These are phyloP conservation scores for Sipha flava DNA, from an alignment of 1,140 invertebrate genomes.

Conservation along the genomic window DNA sequence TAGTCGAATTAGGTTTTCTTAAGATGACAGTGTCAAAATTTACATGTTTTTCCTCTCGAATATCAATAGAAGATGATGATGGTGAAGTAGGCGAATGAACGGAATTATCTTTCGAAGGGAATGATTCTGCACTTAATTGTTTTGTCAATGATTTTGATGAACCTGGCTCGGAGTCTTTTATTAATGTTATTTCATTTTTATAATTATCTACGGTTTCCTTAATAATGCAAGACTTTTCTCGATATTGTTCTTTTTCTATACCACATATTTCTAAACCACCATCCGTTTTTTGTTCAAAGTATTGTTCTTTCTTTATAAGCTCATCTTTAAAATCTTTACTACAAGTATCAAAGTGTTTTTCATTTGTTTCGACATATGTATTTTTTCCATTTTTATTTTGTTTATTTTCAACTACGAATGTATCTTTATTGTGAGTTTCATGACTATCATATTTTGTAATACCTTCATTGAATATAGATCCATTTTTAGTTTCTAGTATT, in stretches of 20 bases:
- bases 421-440: not conserved
- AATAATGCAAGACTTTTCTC: not conserved
- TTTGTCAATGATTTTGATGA: not conserved
- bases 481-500: not conserved
- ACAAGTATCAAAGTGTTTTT: constrained; percentile 12
- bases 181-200: not conserved
- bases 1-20: constrained; percentile 9
- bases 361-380: not conserved
- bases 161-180: not conserved
- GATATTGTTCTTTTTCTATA: not conserved
- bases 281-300: not conserved
- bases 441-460: not conserved
- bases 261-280: not conserved
- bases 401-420: not conserved
- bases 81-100: constrained; percentile 8
- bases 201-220: not conserved
- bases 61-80: constrained; percentile 24
- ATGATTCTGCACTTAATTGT: constrained; percentile 8
- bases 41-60: constrained; percentile 25
- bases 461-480: not conserved
- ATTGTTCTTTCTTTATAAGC: not conserved
- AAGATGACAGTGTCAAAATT: constrained; percentile 10
- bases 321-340: constrained; percentile 11
- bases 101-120: constrained; percentile 24
- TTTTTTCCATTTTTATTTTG: not conserved